phyloP scores from a whole-genome alignment of 2,113 vertebrate genomes.

The Oostethus manadensis region DNA sequence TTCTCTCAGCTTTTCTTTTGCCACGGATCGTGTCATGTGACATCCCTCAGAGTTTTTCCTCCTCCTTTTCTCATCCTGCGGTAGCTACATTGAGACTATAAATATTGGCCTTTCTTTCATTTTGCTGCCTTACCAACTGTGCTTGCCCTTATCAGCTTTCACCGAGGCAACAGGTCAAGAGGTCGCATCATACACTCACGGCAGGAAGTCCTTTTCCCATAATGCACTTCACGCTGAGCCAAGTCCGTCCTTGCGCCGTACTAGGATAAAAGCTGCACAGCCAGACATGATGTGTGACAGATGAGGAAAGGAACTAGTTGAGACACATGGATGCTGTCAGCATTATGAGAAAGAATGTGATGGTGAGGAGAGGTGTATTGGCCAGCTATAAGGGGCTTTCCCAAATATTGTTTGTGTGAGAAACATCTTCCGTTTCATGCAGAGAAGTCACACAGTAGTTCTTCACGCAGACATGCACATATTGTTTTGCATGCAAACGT shows the following conservation, averaged over 20 bases:
- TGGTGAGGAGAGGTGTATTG: not conserved
- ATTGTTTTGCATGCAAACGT: not conserved
- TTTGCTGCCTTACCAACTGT: conserved; percentile 24
- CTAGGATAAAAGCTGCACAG: conserved; percentile 25
- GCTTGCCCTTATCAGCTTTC: conserved; percentile 15
- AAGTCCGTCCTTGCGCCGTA: conserved; percentile 38
- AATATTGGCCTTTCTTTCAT: conserved; percentile 34
- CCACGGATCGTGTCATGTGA: conserved; percentile 12
- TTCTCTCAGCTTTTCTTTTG: conserved; percentile 8
- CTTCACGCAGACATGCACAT: conserved; percentile 18
- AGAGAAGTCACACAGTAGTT: conserved; percentile 52
- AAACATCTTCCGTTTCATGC: conserved; percentile 66
- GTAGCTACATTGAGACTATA: conserved; percentile 8
- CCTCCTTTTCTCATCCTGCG: conserved; percentile 9
- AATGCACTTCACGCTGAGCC: conserved; percentile 55
- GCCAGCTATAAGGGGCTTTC: conserved; percentile 59
- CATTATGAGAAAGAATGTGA: conserved; percentile 8
- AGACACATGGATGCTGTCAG: conserved; percentile 26
- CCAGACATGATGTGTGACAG: conserved; percentile 47
- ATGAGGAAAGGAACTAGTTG: conserved; percentile 20
- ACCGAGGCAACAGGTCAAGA: conserved; percentile 32
- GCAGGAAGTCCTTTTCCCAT: conserved; percentile 58
- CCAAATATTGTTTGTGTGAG: conserved; percentile 56
- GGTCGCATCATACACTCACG: conserved; percentile 39
- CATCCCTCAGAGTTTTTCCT: not conserved